Evolutionary conservation across 2,797 vertebrate genomes (phyloP).

Genomic region (Holocentrus rufus): DNA sequence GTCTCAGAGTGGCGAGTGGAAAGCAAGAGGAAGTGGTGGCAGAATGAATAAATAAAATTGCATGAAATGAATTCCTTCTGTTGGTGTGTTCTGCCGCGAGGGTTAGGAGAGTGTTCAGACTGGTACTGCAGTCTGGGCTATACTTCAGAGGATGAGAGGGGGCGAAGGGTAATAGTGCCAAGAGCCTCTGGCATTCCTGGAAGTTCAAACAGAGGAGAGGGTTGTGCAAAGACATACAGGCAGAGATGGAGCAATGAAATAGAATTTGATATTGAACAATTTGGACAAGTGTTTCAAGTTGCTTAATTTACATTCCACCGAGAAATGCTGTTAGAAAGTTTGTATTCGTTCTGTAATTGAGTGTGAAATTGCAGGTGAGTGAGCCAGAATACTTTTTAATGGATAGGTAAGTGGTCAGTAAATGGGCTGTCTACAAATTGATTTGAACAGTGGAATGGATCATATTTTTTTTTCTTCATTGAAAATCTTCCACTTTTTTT

Average conservation of each 20-base stretch:
- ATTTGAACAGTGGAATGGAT: constrained; percentile 30
- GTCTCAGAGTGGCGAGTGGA: not conserved
- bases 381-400: constrained; percentile 39
- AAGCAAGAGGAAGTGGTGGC: not conserved
- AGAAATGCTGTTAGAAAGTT: constrained; percentile 52
- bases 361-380: constrained; percentile 72
- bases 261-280: constrained; percentile 54
- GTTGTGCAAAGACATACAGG: constrained; percentile 42
- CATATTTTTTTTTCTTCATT: constrained; percentile 19
- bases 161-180: constrained; percentile 17
- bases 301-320: constrained; percentile 14
- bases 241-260: constrained; percentile 25
- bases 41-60: constrained; percentile 48
- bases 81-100: constrained; percentile 12
- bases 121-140: constrained; percentile 18
- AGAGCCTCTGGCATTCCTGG: constrained; percentile 40
- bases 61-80: constrained; percentile 56
- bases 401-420: constrained; percentile 35
- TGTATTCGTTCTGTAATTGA: constrained; percentile 56
- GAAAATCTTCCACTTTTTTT: constrained; percentile 18
- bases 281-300: constrained; percentile 51
- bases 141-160: constrained; percentile 36
- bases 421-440: constrained; percentile 46
- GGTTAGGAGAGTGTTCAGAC: constrained; percentile 42
- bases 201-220: constrained; percentile 34